Evolutionary conservation across 1,140 invertebrate genomes (phyloP).

Genomic region (Drosophila baimaii): DNA sequence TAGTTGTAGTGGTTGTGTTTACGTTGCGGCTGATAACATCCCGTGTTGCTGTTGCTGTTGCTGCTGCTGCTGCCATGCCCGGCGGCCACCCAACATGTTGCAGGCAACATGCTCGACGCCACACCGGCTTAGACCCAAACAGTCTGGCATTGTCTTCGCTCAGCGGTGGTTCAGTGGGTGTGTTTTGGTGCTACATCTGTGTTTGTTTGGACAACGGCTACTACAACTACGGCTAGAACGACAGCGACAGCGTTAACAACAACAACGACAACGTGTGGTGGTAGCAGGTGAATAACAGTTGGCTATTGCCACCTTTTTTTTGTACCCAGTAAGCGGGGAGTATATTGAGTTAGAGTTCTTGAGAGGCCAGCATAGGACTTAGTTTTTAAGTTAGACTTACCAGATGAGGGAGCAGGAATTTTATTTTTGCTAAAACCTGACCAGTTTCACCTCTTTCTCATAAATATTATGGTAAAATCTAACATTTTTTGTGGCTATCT

Average conservation of each 20-base stretch:
- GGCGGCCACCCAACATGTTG: slow-evolving; percentile 52
- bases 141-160: slow-evolving; percentile 59
- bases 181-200: slow-evolving; percentile 30
- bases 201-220: slow-evolving; percentile 22
- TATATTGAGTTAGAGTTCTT: background rate
- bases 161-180: slow-evolving; percentile 45
- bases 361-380: background rate
- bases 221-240: slow-evolving; percentile 4
- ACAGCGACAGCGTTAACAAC: slow-evolving; percentile 1
- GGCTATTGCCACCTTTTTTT: slow-evolving; percentile 23
- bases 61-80: slow-evolving; percentile 29
- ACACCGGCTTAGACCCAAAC: slow-evolving; percentile 40
- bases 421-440: background rate
- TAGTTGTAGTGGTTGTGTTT: slow-evolving; percentile 78
- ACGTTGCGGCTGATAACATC: slow-evolving; percentile 75
- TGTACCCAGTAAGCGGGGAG: background rate
- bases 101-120: slow-evolving; percentile 41
- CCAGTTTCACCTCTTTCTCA: background rate
- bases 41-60: slow-evolving; percentile 42
- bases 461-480: background rate
- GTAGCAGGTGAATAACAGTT: slow-evolving; percentile 48
- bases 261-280: slow-evolving; percentile 32
- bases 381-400: background rate
- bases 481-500: background rate
- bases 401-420: no score